phyloP scores from a whole-genome alignment of 2,888 invertebrate genomes.

The Rhagium mordax region DNA sequence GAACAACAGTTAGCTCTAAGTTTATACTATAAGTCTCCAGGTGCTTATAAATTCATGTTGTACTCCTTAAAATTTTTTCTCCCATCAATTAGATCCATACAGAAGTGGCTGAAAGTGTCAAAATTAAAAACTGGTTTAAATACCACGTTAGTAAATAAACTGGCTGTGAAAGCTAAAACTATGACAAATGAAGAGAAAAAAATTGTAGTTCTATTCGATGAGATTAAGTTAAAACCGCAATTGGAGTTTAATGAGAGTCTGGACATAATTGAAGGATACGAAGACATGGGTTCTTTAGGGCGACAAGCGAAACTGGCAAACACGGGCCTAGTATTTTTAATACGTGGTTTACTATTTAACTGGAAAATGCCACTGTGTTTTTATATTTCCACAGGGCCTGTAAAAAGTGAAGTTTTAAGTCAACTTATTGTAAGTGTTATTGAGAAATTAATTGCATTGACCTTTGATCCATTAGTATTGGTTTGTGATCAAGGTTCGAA shows the following conservation, averaged over 20 bases:
- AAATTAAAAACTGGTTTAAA: slow-evolving; percentile 31
- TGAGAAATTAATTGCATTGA: neutral
- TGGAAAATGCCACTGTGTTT: slow-evolving; percentile 6
- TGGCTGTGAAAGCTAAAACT: slow-evolving; percentile 45
- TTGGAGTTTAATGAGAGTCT: slow-evolving; percentile 37
- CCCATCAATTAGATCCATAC: neutral
- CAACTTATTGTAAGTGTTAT: neutral
- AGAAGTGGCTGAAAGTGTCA: neutral
- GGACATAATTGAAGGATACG: slow-evolving; percentile 44
- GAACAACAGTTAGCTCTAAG: neutral
- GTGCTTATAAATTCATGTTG: neutral
- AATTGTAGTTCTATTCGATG: slow-evolving; percentile 48
- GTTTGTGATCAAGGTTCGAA: slow-evolving; percentile 1
- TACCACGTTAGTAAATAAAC: slow-evolving; percentile 45
- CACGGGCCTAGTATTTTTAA: slow-evolving; percentile 18
- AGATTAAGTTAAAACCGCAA: slow-evolving; percentile 42
- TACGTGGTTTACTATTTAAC: neutral
- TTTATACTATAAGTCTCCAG: neutral
- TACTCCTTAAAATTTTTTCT: neutral
- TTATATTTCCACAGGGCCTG: neutral
- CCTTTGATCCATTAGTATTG: neutral
- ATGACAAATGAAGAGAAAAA: slow-evolving; percentile 49
- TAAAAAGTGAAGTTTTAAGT: neutral
- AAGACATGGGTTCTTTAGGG: slow-evolving; percentile 43
- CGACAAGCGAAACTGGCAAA: slow-evolving; percentile 40